Evolutionary conservation across 2,888 invertebrate species (phyloP).

Genomic region (Choreutis nemorana): DNA sequence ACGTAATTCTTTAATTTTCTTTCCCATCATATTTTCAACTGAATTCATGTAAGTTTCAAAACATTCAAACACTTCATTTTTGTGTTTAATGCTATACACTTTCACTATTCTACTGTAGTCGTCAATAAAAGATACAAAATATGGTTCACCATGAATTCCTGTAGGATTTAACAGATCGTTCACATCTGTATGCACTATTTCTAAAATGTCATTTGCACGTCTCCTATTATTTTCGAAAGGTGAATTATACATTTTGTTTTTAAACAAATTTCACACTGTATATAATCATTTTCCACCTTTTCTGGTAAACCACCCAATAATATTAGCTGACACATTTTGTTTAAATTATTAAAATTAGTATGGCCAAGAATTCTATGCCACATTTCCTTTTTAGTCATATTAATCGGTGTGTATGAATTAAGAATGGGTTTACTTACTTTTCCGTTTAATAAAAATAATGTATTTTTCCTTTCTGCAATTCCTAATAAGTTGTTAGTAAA

Average conservation of each 20-base stretch:
- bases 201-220: background rate
- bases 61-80: constrained; percentile 1
- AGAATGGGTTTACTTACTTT: background rate
- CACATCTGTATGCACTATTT: background rate
- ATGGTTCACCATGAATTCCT: too few relatives aligned
- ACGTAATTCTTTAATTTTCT: too few relatives aligned
- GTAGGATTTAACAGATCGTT: background rate
- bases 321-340: background rate
- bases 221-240: background rate
- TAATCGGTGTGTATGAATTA: background rate
- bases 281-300: background rate
- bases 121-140: constrained; percentile 5
- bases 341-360: too few relatives aligned
- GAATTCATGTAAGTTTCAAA: constrained; percentile 5
- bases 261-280: background rate
- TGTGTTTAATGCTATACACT: constrained; percentile 3
- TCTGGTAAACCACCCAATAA: background rate
- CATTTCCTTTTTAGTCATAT: too few relatives aligned
- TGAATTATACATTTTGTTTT: background rate
- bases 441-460: background rate
- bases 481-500: background rate
- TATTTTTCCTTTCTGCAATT: background rate
- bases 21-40: too few relatives aligned
- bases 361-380: background rate
- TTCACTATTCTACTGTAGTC: constrained; percentile 4